phyloP scores from a whole-genome alignment of 2,888 invertebrate genomes.

The Drosophila merina region DNA sequence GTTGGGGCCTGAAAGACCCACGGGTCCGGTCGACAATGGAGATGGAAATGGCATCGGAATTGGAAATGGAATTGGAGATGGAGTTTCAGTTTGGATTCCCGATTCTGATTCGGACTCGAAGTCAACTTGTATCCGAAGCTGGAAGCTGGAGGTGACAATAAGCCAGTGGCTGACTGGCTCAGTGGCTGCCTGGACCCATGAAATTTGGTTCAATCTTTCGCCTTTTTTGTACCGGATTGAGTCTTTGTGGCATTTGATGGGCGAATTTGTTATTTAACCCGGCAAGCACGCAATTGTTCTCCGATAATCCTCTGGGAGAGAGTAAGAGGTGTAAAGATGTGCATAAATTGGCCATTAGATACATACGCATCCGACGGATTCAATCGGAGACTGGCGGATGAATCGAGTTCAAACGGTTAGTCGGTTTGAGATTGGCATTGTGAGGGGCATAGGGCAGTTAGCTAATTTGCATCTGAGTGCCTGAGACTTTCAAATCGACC shows the following conservation, averaged over 20 bases:
- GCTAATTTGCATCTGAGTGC: constrained; percentile 50
- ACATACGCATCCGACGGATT: constrained; percentile 51
- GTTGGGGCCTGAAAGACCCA: constrained; percentile 50
- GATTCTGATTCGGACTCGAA: neutral
- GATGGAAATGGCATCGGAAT: constrained; percentile 28
- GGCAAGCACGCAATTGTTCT: constrained; percentile 80
- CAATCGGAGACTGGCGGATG: constrained; percentile 17
- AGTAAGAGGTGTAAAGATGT: constrained; percentile 56
- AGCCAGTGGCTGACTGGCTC: constrained; percentile 51
- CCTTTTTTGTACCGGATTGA: constrained; percentile 78
- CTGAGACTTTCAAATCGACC: constrained; percentile 55
- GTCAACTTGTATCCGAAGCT: neutral
- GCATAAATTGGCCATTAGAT: constrained; percentile 63
- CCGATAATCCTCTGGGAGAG: constrained; percentile 36
- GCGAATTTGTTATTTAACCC: constrained; percentile 82
- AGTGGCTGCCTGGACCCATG: constrained; percentile 52
- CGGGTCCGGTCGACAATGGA: constrained; percentile 54
- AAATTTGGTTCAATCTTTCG: constrained; percentile 80
- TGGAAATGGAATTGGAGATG: constrained; percentile 28
- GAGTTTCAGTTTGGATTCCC: constrained; percentile 8
- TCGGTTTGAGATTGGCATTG: constrained; percentile 14
- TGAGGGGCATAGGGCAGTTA: constrained; percentile 51
- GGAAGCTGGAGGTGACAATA: constrained; percentile 79
- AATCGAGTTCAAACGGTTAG: constrained; percentile 6
- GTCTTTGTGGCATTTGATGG: constrained; percentile 81